These are phyloP conservation scores for Ptilonorhynchus violaceus DNA, from an alignment of 2,113 vertebrate species.

Conservation along the genomic window DNA sequence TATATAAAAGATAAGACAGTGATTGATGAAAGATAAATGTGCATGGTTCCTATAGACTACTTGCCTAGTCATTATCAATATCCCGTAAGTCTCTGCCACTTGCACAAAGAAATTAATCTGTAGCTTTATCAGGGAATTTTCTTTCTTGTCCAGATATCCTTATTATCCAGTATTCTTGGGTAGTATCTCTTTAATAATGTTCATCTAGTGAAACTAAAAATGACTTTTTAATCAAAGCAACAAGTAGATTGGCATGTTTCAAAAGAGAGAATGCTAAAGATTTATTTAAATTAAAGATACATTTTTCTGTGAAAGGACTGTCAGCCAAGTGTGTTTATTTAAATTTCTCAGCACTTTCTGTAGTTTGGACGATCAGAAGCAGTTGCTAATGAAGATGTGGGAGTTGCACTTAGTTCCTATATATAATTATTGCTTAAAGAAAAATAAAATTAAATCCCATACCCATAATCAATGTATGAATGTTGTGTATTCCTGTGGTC, in stretches of 20 bases:
- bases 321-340: not conserved
- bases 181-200: not conserved
- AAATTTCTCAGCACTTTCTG: not conserved
- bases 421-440: not conserved
- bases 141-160: not conserved
- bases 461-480: not conserved
- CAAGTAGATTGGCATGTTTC: not conserved
- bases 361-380: not conserved
- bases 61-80: not conserved
- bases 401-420: not conserved
- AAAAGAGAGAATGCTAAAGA: not conserved
- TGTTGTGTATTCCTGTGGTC: not conserved
- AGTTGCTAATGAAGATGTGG: not conserved
- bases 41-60: not conserved
- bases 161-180: not conserved
- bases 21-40: constrained; percentile 26
- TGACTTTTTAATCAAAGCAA: not conserved
- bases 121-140: not conserved
- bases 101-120: not conserved
- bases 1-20: not conserved
- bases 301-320: not conserved
- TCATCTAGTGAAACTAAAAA: not conserved
- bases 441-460: not conserved
- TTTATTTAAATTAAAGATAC: not conserved
- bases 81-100: not conserved